phyloP scores from a whole-genome alignment of 2,888 invertebrate species.

The Ariolimax columbianus region DNA sequence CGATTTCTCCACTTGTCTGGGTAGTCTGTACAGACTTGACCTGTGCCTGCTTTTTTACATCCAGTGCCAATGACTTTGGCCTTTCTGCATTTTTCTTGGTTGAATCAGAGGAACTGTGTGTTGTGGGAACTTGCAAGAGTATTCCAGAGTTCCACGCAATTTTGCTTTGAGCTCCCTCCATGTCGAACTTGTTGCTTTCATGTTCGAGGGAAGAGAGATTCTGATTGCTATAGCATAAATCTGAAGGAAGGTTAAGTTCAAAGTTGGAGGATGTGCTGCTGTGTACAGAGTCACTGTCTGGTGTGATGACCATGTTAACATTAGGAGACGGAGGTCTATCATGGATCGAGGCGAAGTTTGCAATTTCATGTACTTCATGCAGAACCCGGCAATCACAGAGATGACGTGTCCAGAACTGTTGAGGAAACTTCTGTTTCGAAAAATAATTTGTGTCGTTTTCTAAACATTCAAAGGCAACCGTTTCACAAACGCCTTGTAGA shows the following conservation, averaged over 20 bases:
- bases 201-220: conserved; percentile 18
- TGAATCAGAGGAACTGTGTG: not conserved
- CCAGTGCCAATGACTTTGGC: conserved; percentile 36
- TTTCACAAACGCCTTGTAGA: conserved; percentile 53
- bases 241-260: conserved; percentile 30
- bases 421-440: conserved; percentile 54
- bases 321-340: conserved; percentile 40
- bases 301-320: conserved; percentile 30
- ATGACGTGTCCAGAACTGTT: conserved; percentile 55
- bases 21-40: conserved; percentile 7
- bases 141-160: not conserved
- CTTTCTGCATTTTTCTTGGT: conserved; percentile 40
- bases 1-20: conserved; percentile 46
- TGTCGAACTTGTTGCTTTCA: conserved; percentile 19
- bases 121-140: conserved; percentile 37
- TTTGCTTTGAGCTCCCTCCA: not conserved
- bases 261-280: conserved; percentile 38
- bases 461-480: conserved; percentile 57
- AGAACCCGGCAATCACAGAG: conserved; percentile 57
- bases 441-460: conserved; percentile 57
- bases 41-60: conserved; percentile 14
- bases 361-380: conserved; percentile 57
- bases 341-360: conserved; percentile 49
- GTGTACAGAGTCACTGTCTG: conserved; percentile 49
- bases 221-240: conserved; percentile 42